Evolutionary conservation across 2,888 invertebrate species (phyloP), one percentile per base, ranked within the genome.

Genomic region (Erebia palarica): DNA sequence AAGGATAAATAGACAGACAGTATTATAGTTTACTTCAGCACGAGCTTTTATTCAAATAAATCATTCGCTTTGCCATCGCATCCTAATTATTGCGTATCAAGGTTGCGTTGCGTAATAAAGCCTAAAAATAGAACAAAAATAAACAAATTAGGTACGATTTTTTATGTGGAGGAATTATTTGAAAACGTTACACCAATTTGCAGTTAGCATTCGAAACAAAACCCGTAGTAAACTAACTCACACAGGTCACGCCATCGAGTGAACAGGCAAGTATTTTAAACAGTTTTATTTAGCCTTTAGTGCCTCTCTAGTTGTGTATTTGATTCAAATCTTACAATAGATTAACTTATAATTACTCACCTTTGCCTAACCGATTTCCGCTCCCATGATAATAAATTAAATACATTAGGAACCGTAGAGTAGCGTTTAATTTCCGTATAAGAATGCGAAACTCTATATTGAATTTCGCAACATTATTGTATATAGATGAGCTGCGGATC

Each of bases 161-260:
- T 27, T 69, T 36, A 36, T 64, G 16, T 64, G 8, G 21, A 18
- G 51, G 57, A 66, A 60, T 42, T 66, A 69, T 78, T 80, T 47
- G 27, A 42, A 55, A 55, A 55, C 53, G 44, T 81, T 78, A 81
- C 73, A 83, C 81, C 82, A 81, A 81, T 81, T 82, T 79, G 79
- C 78, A 80, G 79, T 86, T 82, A 82, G 81, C 73, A 84, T 82
- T 82, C 84, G 87, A 86, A 86, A 86, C 83, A 80, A 84, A 85
- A 86, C 87, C 87, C 42, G 13, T 21, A 5, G 66, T 14, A 13
- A 47, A 44, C 68, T 75, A 91, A 91, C 89, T 84, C 83, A 85
- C 79, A 75, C 77, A 76, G 86, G 89, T 86, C 91, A 91, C 91
- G 91, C 91, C 81, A 89, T 78, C 79, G 79, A 75, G 73, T 79